Conservation (phyloP, 2,888 invertebrate genomes). For the Pristionchus exspectatus region DNA sequence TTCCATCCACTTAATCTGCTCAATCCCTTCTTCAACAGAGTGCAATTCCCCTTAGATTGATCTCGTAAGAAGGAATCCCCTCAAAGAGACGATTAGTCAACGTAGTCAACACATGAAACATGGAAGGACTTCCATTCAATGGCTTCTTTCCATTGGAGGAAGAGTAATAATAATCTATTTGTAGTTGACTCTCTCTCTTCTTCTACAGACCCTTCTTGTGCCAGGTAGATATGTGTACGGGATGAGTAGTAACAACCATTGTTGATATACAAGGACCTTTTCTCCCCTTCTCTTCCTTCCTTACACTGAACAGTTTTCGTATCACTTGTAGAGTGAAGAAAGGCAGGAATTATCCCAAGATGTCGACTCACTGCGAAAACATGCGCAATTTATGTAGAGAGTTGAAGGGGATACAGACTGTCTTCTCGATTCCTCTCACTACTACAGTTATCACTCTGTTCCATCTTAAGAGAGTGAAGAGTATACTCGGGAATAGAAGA, state of each 20-base stretch:
- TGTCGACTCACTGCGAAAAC: slow-evolving; percentile 10
- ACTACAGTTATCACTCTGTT: not conserved
- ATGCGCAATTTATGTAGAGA: slow-evolving; percentile 21
- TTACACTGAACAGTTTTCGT: not conserved
- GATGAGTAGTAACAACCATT: slow-evolving; percentile 23
- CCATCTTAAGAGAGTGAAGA: not conserved
- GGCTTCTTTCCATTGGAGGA: slow-evolving; percentile 6
- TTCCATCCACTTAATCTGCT: not conserved
- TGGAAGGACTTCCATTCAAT: not conserved
- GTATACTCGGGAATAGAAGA: not conserved
- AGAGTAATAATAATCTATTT: not conserved
- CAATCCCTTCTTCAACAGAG: not conserved
- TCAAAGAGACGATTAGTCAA: not conserved
- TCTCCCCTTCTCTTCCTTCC: not conserved
- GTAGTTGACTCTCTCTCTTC: not conserved
- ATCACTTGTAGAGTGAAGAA: slow-evolving; percentile 8
- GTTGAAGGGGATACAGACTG: not conserved
- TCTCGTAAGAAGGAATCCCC: not conserved
- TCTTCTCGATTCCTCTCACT: not conserved
- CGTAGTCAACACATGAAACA: slow-evolving; percentile 38
- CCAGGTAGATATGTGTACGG: not conserved
- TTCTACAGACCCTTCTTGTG: not conserved
- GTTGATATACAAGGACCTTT: slow-evolving; percentile 49
- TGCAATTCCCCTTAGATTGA: slow-evolving; percentile 1
- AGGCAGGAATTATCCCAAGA: slow-evolving; percentile 24